Conservation (phyloP, 2,888 invertebrate species). For the Ornithoptera alexandrae region DNA sequence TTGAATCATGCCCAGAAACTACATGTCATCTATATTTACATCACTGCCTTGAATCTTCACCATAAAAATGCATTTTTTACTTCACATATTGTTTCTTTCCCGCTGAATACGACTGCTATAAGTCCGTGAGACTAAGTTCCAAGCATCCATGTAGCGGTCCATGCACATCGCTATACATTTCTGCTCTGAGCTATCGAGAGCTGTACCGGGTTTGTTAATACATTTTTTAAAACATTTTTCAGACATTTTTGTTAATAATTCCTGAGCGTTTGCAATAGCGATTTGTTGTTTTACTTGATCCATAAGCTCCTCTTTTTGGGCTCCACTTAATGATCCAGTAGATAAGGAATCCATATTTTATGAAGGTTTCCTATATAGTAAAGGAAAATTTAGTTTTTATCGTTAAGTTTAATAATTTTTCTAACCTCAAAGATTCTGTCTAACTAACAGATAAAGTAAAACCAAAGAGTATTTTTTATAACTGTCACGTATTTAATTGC, state of each 20-base stretch:
- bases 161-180: constrained; percentile 99
- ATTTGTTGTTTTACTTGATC: constrained; percentile 97
- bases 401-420: constrained; percentile 9
- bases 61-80: constrained; percentile 32
- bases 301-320: constrained; percentile 93
- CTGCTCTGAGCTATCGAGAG: constrained; percentile 94
- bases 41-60: constrained; percentile 48
- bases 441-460: not conserved
- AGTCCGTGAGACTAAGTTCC: constrained; percentile 94
- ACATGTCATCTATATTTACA: constrained; percentile 70
- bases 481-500: no score
- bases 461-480: not conserved
- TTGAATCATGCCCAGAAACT: constrained; percentile 62
- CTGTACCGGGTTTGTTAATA: constrained; percentile 92
- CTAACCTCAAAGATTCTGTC: constrained; percentile 17
- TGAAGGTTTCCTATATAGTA: constrained; percentile 24
- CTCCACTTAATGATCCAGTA: constrained; percentile 79
- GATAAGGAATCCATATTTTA: constrained; percentile 80
- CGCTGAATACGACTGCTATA: constrained; percentile 92
- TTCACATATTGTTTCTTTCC: constrained; percentile 84
- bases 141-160: constrained; percentile 98
- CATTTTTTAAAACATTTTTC: constrained; percentile 98
- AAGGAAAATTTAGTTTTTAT: constrained; percentile 16
- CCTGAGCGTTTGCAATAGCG: constrained; percentile 95
- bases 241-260: constrained; percentile 96